Base-by-base conservation (phyloP, 1,140 invertebrate genomes). In the Diuraphis noxia region DNA sequence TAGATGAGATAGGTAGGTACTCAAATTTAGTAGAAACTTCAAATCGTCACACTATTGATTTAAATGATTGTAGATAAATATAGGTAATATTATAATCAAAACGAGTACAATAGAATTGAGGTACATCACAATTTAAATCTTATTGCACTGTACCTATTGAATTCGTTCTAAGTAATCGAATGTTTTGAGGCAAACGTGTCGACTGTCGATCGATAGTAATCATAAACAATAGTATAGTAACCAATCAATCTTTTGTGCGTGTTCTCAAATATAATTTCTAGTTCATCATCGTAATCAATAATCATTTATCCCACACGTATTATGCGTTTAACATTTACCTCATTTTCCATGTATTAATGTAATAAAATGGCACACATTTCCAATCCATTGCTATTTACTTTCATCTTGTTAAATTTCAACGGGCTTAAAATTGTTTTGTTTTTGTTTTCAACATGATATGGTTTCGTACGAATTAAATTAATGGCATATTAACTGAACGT, bases 21-120 rank as follows among this genome's bases (percentile, higher is more conserved):
- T 19, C 52, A 34, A 72, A 88, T 41, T 88, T 88, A 41, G 19
- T 88, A 41, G 40, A 88, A 43, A 63, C 52, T 41, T 40, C 40
- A 30, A 63, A 63, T 41, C 38, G 87, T 72, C 56, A 88, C 87
- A 72, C 87, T 88, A 41, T 88, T 72, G 25, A 88, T 41, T 88
- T 88, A 41, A 38, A 88, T 72, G 38, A 88, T 88, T 63, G 43
- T 85, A 23, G 10, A 40, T 52, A 46, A 49, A 38, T 86, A 52
- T n/a, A n/a, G n/a, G n/a, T n/a, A n/a, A n/a, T n/a, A n/a, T n/a
- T n/a, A n/a, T 49, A 52, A 86, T 88, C 40, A n/a, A 88, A 88
- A 43, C 34, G 25, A 88, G 38, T 88, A 41, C 38, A 88, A 88
- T 88, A 88, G 36, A 40, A 41, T 43, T 9, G 56, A 88, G 21